A percentile compares a stretch with the other conserved stretches of the same genome.
Conservation (phyloP, 2,113 vertebrate species). For the Zosterops hypoxanthus region DNA sequence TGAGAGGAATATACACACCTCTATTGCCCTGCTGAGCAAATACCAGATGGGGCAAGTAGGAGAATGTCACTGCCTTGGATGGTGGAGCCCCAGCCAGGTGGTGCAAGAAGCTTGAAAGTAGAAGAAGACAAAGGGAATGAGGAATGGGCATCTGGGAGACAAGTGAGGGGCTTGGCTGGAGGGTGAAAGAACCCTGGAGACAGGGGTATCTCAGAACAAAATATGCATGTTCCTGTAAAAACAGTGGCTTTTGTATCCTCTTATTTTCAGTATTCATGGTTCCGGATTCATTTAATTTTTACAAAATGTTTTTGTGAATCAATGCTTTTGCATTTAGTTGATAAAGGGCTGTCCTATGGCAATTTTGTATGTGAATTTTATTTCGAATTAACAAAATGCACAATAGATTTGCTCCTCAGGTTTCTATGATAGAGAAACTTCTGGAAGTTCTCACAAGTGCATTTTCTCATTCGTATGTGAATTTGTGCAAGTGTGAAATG, state of each 20-base stretch:
- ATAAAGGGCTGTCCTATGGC: background rate
- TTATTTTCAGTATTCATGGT: background rate
- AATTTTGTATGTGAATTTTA: background rate
- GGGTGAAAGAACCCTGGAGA: background rate
- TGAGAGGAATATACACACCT: background rate
- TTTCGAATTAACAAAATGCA: background rate
- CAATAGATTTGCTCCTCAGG: background rate
- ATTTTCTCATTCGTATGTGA: background rate
- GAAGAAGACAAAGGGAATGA: background rate
- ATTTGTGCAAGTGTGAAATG: background rate
- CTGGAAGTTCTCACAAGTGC: background rate
- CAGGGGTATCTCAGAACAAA: background rate
- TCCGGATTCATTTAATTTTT: background rate
- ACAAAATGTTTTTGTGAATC: background rate
- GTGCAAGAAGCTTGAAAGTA: background rate
- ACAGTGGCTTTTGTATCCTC: background rate
- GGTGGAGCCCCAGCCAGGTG: background rate
- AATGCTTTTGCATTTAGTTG: background rate
- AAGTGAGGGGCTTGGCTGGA: background rate
- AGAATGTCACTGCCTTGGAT: background rate
- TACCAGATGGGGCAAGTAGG: background rate
- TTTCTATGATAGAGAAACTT: background rate
- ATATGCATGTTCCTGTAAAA: background rate
- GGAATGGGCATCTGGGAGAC: background rate
- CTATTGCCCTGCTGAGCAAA: background rate